phyloP scores from a whole-genome alignment of 92 coral and sea anemone genomes.

The Desmophyllum pertusum region DNA sequence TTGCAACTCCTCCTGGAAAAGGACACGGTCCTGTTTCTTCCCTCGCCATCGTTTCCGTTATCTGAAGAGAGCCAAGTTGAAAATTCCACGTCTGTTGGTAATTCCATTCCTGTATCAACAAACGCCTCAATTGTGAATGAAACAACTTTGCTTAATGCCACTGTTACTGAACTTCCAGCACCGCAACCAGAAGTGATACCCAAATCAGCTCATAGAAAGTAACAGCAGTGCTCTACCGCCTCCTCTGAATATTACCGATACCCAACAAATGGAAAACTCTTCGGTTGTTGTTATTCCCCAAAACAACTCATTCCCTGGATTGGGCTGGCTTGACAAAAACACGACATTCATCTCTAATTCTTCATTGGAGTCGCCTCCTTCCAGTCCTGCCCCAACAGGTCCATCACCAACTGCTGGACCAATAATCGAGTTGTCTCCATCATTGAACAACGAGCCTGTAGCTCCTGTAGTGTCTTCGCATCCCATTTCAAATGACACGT shows the following conservation, averaged over 20 bases:
- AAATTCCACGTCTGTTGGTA: neutral
- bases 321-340: conserved; percentile 20
- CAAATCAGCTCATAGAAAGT: neutral
- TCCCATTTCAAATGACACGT: neutral
- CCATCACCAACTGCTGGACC: conserved; percentile 10
- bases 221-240: neutral
- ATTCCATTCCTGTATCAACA: neutral
- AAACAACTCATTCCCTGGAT: conserved; percentile 28
- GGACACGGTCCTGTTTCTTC: conserved; percentile 38
- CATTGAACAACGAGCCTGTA: neutral
- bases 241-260: neutral
- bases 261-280: neutral
- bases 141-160: neutral
- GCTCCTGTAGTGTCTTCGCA: neutral
- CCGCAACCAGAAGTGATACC: neutral
- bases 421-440: neutral
- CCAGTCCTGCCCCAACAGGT: neutral
- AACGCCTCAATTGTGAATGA: neutral
- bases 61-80: neutral
- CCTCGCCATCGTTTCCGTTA: conserved; percentile 31
- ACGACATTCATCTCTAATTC: conserved; percentile 4
- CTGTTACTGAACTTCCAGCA: neutral
- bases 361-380: neutral
- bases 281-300: conserved; percentile 7
- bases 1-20: conserved; percentile 44